phyloP scores from a whole-genome alignment of 2,113 vertebrate genomes.

The Orientallactaga bullata region DNA sequence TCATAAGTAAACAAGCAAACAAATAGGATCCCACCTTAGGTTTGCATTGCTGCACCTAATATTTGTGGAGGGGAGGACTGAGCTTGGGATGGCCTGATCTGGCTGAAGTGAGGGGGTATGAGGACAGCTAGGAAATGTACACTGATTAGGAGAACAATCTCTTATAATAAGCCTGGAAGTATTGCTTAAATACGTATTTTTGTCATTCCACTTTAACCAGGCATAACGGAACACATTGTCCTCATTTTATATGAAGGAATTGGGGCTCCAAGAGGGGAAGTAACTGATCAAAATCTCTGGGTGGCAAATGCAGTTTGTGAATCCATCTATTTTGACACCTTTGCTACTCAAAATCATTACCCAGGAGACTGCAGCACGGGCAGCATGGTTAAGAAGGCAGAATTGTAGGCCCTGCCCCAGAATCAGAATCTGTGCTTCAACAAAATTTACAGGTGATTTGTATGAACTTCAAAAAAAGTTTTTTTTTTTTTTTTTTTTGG shows the following conservation, averaged over 20 bases:
- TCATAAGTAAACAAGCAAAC: not conserved
- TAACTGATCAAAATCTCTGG: not conserved
- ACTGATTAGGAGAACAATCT: conserved; percentile 6
- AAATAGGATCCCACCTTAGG: not conserved
- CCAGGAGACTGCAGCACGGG: not conserved
- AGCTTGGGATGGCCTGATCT: conserved; percentile 7
- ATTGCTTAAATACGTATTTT: conserved; percentile 42
- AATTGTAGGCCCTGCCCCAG: not conserved
- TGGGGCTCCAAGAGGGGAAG: conserved; percentile 9
- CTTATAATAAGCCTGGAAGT: not conserved
- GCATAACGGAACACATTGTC: not conserved
- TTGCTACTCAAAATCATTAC: conserved; percentile 5
- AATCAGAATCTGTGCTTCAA: conserved; percentile 16
- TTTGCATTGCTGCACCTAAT: conserved; percentile 14
- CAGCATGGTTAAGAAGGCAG: conserved; percentile 19
- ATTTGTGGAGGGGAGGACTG: not conserved
- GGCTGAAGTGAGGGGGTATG: not conserved
- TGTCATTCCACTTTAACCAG: conserved; percentile 48
- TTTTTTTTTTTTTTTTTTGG: too few relatives aligned
- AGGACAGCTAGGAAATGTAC: not conserved
- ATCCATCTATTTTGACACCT: not conserved
- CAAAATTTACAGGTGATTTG: conserved; percentile 1
- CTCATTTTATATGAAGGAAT: conserved; percentile 35
- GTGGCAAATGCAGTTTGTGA: conserved; percentile 5
- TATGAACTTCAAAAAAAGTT: not conserved